Evolutionary conservation across 2,113 vertebrate species (phyloP).

Genomic region (Megaptera novaeangliae): DNA sequence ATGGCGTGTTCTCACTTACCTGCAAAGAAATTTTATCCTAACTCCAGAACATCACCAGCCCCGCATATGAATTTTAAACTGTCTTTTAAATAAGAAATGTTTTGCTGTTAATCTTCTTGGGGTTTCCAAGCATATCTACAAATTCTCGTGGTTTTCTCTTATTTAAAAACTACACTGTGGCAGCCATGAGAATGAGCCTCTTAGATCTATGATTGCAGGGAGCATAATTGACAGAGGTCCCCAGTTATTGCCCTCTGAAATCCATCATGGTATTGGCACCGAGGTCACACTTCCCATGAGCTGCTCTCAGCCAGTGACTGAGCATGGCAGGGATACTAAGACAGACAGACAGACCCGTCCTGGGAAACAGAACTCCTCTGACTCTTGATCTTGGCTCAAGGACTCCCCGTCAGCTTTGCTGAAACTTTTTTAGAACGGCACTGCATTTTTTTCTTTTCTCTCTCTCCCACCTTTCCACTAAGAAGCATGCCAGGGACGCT

Average conservation of each 20-base stretch:
- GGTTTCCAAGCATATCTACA: neutral
- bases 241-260: neutral
- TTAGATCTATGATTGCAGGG: neutral
- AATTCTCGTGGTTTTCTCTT: neutral
- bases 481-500: neutral
- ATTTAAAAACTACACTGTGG: neutral
- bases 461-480: neutral
- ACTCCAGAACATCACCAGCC: neutral
- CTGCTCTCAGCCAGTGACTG: neutral
- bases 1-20: neutral
- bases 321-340: neutral
- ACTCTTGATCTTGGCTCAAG: neutral
- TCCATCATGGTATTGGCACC: neutral
- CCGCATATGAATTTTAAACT: slow-evolving; percentile 34
- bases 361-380: slow-evolving; percentile 6
- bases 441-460: neutral
- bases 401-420: neutral
- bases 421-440: neutral
- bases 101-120: slow-evolving; percentile 1
- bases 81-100: slow-evolving; percentile 33
- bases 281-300: neutral
- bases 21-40: slow-evolving; percentile 37
- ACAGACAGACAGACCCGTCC: neutral
- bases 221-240: neutral
- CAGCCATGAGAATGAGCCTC: neutral